Percentiles rank a stretch among this genome's conserved stretches.
Evolutionary conservation across 2,797 vertebrate genomes (phyloP).

Genomic region (Eospalax fontanierii): DNA sequence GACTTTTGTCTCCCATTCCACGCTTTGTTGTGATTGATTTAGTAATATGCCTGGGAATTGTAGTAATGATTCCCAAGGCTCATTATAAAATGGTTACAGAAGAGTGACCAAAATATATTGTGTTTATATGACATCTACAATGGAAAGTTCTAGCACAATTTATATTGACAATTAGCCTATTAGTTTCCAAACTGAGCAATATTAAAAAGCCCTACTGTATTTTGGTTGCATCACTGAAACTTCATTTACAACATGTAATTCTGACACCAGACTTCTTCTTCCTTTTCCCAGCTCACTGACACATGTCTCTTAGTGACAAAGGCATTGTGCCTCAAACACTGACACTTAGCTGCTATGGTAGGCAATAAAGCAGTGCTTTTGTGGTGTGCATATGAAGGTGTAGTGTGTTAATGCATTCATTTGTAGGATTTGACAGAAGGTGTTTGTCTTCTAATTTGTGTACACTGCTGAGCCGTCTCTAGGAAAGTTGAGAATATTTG

Average conservation of each 20-base stretch:
- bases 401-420: not conserved
- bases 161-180: not conserved
- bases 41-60: not conserved
- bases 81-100: not conserved
- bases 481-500: slow-evolving; percentile 79
- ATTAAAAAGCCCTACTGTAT: not conserved
- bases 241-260: not conserved
- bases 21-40: not conserved
- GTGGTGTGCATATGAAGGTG: not conserved
- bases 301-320: not conserved
- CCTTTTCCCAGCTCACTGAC: too few relatives aligned
- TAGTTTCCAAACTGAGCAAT: not conserved
- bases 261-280: not conserved
- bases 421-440: not conserved
- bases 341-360: not conserved
- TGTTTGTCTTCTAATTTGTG: slow-evolving; percentile 42
- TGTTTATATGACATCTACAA: not conserved
- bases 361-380: not conserved
- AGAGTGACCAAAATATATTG: not conserved
- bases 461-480: slow-evolving; percentile 66
- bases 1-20: not conserved
- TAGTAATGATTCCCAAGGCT: not conserved
- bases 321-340: fast-evolving
- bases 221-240: not conserved
- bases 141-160: not conserved